These are phyloP conservation scores for Phrynocephalus guinanensis DNA, from an alignment of 2,797 vertebrate species.

Conservation along the genomic window DNA sequence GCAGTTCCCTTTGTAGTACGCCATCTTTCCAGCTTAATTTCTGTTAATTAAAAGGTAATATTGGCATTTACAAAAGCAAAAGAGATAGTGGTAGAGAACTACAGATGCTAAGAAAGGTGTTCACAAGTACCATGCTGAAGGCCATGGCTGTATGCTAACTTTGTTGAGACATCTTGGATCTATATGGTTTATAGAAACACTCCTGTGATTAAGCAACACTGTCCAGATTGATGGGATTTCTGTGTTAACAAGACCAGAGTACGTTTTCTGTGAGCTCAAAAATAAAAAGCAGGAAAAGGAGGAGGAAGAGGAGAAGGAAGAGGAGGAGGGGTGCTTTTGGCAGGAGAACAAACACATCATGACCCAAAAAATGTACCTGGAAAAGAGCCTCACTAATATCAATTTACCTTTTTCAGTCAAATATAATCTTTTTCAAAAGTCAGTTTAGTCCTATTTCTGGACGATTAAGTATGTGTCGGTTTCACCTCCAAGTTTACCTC, in stretches of 20 bases:
- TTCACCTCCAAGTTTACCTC: background rate
- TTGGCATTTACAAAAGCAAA: background rate
- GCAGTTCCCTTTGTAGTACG: background rate
- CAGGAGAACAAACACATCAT: conserved; percentile 10
- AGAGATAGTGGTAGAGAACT: background rate
- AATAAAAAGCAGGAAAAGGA: conserved; percentile 22
- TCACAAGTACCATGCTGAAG: background rate
- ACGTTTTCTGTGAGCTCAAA: conserved; percentile 43
- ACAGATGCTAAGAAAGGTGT: background rate
- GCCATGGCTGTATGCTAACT: background rate
- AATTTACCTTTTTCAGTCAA: background rate
- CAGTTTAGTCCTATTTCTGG: background rate
- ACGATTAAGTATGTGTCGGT: background rate
- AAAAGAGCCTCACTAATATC: no score
- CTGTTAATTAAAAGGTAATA: background rate
- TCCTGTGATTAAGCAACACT: background rate
- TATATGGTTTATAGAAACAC: conserved; percentile 39
- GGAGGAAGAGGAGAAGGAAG: no score
- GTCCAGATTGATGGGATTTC: conserved; percentile 55
- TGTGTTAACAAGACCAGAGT: conserved; percentile 29
- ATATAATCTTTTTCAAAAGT: background rate
- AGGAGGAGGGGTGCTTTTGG: no score
- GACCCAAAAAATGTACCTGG: background rate
- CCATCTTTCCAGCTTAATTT: background rate
- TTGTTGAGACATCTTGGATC: background rate